Base-by-base conservation (phyloP, 2,113 vertebrate species). In the Jacana jacana region DNA sequence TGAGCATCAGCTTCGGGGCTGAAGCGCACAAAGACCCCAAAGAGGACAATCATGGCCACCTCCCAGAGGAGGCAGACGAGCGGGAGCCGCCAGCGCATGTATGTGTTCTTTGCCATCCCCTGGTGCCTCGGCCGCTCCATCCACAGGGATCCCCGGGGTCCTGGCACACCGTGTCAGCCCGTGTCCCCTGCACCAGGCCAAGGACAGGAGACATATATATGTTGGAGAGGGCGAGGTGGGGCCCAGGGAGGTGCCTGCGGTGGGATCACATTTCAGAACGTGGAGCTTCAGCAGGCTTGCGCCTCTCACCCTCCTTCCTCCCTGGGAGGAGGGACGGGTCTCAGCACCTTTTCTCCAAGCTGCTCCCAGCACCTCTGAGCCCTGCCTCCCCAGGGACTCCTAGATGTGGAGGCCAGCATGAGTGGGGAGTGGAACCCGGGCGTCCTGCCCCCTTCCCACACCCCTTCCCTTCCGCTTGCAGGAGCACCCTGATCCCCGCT, bases 21-120 rank as follows among this genome's bases (percentile, higher is more conserved):
- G 2, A 99, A 99, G 76, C 99, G 98, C 88, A 99, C 98, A 3
- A 99, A 99, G 83, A 99, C 79, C 13, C 99, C 99, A 2, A 99
- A 99, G 27, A 99, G 98, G 57, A 99, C 42, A 11, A 99, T 97
- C 99, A 99, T 98, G 16, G 97, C 98, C 39, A 97, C 94, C 95
- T 99, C 98, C 98, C 99, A 99, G 55, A 99, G 73, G 7, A 99
- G 98, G 97, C 99, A 99, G 12, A 98, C 64, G 0, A 97, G 92
- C 0, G 99, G 99, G 61, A 99, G 98, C 49, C 98, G 98, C 94
- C 98, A 86, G 66, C 99, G 98, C 31, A 99, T 92, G 46, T 97
- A 85, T 0, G 99, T 99, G 98, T 99, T 99, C 97, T 98, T 99
- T 0, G 61, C 81, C 98, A 98, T 98, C 57, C 81, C 91, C 55